Percentiles rank a stretch among this genome's conserved stretches.
Conservation (phyloP, 2,888 invertebrate species). For the Drosophila helvetica region DNA sequence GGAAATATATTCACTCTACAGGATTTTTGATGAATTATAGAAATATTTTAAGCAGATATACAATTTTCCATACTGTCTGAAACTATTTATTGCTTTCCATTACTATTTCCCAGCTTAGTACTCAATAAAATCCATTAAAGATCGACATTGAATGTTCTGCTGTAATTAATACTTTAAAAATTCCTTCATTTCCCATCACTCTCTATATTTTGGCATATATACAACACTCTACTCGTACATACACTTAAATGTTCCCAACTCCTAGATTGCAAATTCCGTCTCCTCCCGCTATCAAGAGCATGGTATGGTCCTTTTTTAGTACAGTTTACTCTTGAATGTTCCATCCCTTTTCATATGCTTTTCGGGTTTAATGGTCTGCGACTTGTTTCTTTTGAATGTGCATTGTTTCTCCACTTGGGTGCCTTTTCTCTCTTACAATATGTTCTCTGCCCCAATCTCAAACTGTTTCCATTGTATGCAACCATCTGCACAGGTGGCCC, state of each 20-base stretch:
- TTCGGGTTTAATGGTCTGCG: conserved; percentile 67
- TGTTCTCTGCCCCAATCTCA: conserved; percentile 44
- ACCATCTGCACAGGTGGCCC: conserved; percentile 25
- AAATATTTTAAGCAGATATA: too few relatives aligned
- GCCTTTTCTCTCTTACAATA: not conserved
- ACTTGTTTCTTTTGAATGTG: conserved; percentile 70
- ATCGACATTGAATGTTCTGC: too few relatives aligned
- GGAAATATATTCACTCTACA: too few relatives aligned
- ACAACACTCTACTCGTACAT: not conserved
- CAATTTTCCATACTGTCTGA: too few relatives aligned
- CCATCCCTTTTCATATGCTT: conserved; percentile 2
- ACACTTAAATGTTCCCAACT: not conserved
- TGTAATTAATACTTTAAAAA: too few relatives aligned
- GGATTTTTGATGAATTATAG: too few relatives aligned
- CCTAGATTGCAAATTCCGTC: not conserved
- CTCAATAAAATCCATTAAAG: too few relatives aligned
- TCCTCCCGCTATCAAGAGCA: conserved; percentile 1
- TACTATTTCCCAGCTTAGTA: too few relatives aligned
- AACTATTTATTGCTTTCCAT: too few relatives aligned
- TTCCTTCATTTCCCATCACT: not conserved
- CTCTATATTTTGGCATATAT: not conserved
- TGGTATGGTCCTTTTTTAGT: not conserved
- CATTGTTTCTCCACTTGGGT: conserved; percentile 56
- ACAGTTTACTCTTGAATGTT: conserved; percentile 6
- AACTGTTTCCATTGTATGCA: conserved; percentile 68